These are phyloP conservation scores for Andricus curvator DNA, from an alignment of 2,888 invertebrate genomes.

Conservation along the genomic window DNA sequence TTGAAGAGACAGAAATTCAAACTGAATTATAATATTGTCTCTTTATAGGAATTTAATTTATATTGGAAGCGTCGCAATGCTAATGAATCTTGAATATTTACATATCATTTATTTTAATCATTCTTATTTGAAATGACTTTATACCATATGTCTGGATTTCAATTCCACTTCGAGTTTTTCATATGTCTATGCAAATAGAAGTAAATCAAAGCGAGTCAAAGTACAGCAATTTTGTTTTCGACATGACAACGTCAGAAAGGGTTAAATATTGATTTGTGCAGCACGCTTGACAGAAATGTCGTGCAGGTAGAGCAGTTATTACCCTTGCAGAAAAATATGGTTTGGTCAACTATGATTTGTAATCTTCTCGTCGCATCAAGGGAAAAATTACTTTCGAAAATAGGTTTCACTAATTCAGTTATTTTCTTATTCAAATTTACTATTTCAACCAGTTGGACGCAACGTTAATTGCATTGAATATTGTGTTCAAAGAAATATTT, in stretches of 20 bases:
- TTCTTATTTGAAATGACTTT: no score
- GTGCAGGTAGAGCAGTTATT: constrained; percentile 39
- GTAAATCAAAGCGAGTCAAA: constrained; percentile 31
- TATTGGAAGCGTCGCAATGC: neutral
- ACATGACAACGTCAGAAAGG: constrained; percentile 39
- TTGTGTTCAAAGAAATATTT: neutral
- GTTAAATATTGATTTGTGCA: constrained; percentile 37
- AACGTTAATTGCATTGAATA: neutral
- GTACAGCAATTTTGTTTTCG: constrained; percentile 28
- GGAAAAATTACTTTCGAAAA: constrained; percentile 3
- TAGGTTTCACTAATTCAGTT: constrained; percentile 17
- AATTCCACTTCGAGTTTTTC: neutral
- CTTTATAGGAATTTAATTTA: no score
- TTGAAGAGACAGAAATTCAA: no score
- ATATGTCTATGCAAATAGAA: neutral
- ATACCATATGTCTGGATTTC: neutral
- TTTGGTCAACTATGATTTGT: constrained; percentile 31
- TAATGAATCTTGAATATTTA: neutral
- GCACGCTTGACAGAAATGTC: constrained; percentile 35
- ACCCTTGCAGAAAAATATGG: constrained; percentile 36
- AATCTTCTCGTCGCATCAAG: constrained; percentile 17
- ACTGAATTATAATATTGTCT: no score
- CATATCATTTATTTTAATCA: neutral
- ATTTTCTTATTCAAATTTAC: constrained; percentile 16
- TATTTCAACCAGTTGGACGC: neutral